Base-by-base conservation (phyloP, 2,113 vertebrate species). In the Phrynosoma platyrhinos region DNA sequence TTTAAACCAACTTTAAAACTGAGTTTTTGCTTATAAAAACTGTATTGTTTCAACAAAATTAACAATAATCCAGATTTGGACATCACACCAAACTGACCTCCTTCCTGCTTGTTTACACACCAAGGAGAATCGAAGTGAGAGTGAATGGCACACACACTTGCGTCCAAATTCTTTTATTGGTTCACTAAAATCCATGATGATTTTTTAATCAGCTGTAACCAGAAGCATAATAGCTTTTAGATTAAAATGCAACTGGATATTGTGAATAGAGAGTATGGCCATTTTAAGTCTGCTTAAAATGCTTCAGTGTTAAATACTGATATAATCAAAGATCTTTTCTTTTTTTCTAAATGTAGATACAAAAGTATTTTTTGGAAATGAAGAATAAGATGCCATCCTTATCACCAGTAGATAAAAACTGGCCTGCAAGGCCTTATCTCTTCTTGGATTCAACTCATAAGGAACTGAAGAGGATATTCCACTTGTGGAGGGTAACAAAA, bases 341-440 rank as follows among this genome's bases (percentile, higher is more conserved):
- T 86, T 72, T 90, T 64, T 64, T 40, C 7, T 7, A 71, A 79
- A 90, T 36, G 77, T 94, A 99, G 99, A 97, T 99, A 88, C 98
- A 99, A 90, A 99, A 99, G 82, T 99, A 99, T 94, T 99, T 99
- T 93, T 91, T 98, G 94, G 97, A 97, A 85, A 96, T 99, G 97
- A 99, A 98, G 97, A 98, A 90, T 68, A 97, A 96, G 88, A 92
- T 98, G 96, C 98, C 98, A 88, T 98, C 98, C 91, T 97, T 98
- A 96, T 99, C 99, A 3, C 99, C 99, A n/a, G 90, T 99, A 88
- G 98, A 99, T 94, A 98, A 97, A 94, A 99, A 96, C 89, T 99
- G 99, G 99, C 98, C 99, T 4, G 92, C 95, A 0, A 97, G 98
- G 92, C 98, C 98, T 71, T 99, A 98, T 96, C 91, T 96, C 36